Conservation (phyloP, 2,797 vertebrate species). For the Sorex maritimensis region DNA sequence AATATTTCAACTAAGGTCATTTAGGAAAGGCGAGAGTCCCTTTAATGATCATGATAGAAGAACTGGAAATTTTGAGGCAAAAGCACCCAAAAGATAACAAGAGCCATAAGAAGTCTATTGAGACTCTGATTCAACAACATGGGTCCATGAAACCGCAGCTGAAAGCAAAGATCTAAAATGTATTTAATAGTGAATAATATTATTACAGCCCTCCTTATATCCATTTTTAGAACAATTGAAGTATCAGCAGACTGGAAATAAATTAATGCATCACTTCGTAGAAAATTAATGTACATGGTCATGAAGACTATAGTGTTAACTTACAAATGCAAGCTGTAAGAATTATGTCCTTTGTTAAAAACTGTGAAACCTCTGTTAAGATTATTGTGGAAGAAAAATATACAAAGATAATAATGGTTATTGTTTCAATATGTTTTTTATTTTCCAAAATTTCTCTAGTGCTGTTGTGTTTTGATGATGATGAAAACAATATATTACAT, state of each 20-base stretch:
- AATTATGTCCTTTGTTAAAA: not conserved
- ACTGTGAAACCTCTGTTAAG: not conserved
- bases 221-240: not conserved
- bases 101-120: not conserved
- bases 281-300: not conserved
- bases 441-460: conserved; percentile 2
- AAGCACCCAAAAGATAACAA: not conserved
- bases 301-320: not conserved
- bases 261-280: not conserved
- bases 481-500: not conserved
- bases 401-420: not conserved
- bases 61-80: not conserved
- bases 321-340: not conserved
- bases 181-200: not conserved
- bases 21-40: not conserved
- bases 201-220: not conserved
- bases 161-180: not conserved
- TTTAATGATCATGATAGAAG: not conserved
- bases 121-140: not conserved
- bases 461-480: not conserved
- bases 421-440: not conserved
- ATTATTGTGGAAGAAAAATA: not conserved
- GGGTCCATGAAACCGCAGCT: not conserved
- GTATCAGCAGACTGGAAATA: not conserved
- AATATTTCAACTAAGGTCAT: not conserved